Conservation (phyloP, 1,140 invertebrate genomes). For the Conopomorpha cramerella region DNA sequence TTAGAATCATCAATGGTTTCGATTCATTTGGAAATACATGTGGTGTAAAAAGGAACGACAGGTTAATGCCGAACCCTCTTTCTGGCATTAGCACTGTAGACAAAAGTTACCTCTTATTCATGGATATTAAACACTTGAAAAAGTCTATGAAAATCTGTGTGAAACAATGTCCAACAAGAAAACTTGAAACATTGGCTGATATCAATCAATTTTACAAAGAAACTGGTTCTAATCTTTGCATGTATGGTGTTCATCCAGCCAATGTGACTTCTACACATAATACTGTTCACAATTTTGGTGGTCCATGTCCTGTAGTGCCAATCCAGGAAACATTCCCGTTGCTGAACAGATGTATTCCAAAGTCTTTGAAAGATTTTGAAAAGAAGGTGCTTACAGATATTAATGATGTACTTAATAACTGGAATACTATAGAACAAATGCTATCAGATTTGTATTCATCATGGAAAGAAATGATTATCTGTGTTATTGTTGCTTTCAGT, state of each 20-base stretch:
- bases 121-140: constrained; percentile 77
- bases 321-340: constrained; percentile 77
- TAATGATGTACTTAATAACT: constrained; percentile 82
- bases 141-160: constrained; percentile 88
- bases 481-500: constrained; percentile 83
- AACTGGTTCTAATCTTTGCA: constrained; percentile 74
- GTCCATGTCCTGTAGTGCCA: constrained; percentile 74
- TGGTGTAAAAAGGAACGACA: constrained; percentile 78
- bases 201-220: constrained; percentile 75
- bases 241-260: constrained; percentile 69
- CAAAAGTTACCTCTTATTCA: constrained; percentile 83
- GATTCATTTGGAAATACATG: constrained; percentile 97
- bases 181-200: constrained; percentile 67
- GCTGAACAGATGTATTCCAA: constrained; percentile 86
- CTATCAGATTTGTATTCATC: constrained; percentile 85
- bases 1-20: constrained; percentile 87
- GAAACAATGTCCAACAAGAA: constrained; percentile 78
- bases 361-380: constrained; percentile 64
- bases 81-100: constrained; percentile 82
- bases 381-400: constrained; percentile 69
- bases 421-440: constrained; percentile 86
- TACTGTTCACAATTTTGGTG: constrained; percentile 64
- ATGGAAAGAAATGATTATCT: constrained; percentile 83
- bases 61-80: constrained; percentile 72
- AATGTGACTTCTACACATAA: constrained; percentile 29